Conservation (phyloP, 2,113 vertebrate genomes). For the Tragulus kanchil region DNA sequence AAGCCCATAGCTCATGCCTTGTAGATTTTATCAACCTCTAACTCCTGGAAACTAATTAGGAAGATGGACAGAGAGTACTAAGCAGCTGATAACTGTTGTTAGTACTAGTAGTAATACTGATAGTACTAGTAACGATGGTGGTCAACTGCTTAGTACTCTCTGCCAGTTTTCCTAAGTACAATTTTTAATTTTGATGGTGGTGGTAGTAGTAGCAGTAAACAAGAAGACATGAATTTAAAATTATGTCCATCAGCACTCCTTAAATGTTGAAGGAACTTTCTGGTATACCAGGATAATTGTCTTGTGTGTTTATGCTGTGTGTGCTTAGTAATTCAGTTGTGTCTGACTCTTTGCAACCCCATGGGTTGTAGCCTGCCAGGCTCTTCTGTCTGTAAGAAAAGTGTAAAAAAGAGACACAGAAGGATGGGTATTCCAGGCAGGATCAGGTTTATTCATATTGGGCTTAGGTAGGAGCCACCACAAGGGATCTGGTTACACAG, state of each 20-base stretch:
- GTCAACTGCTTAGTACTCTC: not conserved
- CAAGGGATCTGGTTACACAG: too few relatives aligned
- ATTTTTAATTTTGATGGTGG: not conserved
- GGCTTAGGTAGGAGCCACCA: too few relatives aligned
- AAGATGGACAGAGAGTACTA: not conserved
- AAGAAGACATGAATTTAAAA: slow-evolving; percentile 50
- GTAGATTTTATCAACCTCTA: not conserved
- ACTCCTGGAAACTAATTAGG: not conserved
- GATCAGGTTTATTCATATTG: too few relatives aligned
- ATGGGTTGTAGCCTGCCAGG: not conserved
- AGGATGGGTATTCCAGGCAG: too few relatives aligned
- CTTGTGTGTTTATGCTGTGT: not conserved
- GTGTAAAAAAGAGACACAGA: too few relatives aligned
- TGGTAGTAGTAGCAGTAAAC: not conserved
- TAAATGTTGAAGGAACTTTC: not conserved
- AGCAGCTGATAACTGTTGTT: not conserved
- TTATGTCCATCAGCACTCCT: not conserved
- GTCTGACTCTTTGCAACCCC: not conserved
- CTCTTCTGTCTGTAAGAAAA: not conserved
- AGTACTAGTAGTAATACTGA: not conserved
- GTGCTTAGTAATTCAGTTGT: not conserved
- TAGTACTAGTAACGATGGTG: not conserved
- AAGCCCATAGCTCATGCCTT: not conserved
- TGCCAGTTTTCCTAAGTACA: not conserved
- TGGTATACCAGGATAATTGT: not conserved